phyloP scores from a whole-genome alignment of 1,140 invertebrate species.

The Apis florea region DNA sequence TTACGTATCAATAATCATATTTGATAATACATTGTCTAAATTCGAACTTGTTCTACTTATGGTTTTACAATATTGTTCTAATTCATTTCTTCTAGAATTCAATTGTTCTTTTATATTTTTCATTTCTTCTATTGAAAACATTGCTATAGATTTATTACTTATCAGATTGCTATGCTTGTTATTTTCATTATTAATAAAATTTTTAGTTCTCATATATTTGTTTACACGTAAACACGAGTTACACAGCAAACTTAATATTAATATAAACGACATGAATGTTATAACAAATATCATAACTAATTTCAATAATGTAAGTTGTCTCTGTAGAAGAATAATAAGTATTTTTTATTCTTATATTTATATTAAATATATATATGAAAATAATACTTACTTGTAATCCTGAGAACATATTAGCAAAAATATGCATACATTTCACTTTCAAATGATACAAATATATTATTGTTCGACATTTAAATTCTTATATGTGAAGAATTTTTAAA shows the following conservation, averaged over 20 bases:
- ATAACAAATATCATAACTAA: conserved; percentile 16
- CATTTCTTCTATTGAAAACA: conserved; percentile 37
- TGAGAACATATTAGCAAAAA: conserved; percentile 24
- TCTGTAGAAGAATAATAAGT: conserved; percentile 29
- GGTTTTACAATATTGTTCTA: conserved; percentile 47
- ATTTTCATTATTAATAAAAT: conserved; percentile 3
- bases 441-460: background rate
- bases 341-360: background rate
- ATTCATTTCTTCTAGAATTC: conserved; percentile 42
- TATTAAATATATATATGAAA: background rate
- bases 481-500: background rate
- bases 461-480: background rate
- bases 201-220: conserved; percentile 27
- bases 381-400: conserved; percentile 29
- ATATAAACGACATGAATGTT: conserved; percentile 47
- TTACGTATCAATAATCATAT: conserved; percentile 71
- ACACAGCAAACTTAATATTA: conserved; percentile 30
- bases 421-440: background rate
- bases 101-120: conserved; percentile 35
- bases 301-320: conserved; percentile 42
- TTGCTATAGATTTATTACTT: conserved; percentile 12
- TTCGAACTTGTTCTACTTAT: conserved; percentile 16
- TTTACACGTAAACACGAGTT: conserved; percentile 29
- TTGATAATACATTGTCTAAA: conserved; percentile 55
- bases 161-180: background rate